Evolutionary conservation across 1,140 invertebrate genomes (phyloP), one percentile per base, ranked within the genome.

Genomic region (Drosophila burlai): DNA sequence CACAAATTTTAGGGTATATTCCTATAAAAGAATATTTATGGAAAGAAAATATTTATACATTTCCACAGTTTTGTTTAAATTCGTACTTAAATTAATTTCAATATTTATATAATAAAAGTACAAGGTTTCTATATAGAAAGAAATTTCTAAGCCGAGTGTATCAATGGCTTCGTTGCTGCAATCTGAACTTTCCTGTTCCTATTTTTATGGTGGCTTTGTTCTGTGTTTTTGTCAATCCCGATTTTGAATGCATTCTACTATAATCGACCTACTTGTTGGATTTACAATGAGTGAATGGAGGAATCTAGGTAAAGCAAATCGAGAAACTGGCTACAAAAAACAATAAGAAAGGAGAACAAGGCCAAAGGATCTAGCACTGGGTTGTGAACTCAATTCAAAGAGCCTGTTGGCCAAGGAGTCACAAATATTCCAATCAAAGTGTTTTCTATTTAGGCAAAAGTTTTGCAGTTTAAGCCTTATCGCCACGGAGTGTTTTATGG

Each of bases 171-270:
- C 42, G 24, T 26, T 58, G 7, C 11, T 26, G 34, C 3, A 7
- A n/a, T 26, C 4, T 15, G 1, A 6, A 26, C 6, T 31, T 21
- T 38, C 7, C n/a, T 52, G 11, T 29, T 24, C n/a, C 24, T 61
- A 15, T 26, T 50, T 40, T 38, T 16, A 21, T 10, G 5, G 15
- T 40, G 24, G 13, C n/a, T 34, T 45, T 21, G 29, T 59, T n/a
- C 1, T 18, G 9, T 36, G 18, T 18, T 65, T 67, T 67, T 84
- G 81, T 81, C 66, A 81, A 84, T 84, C 66, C 80, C 64, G 65
- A 76, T 72, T 76, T 71, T 52, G 49, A 54, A 84, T 69, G 64
- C 50, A 40, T 72, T 72, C 63, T 34, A 15, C 24, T 47, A 40
- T 18, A 71, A 45, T 59, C 69, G 69, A 73, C 71, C 71, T 74